These are phyloP conservation scores for Antheraea assamensis DNA, from an alignment of 2,888 invertebrate genomes.

Conservation along the genomic window DNA sequence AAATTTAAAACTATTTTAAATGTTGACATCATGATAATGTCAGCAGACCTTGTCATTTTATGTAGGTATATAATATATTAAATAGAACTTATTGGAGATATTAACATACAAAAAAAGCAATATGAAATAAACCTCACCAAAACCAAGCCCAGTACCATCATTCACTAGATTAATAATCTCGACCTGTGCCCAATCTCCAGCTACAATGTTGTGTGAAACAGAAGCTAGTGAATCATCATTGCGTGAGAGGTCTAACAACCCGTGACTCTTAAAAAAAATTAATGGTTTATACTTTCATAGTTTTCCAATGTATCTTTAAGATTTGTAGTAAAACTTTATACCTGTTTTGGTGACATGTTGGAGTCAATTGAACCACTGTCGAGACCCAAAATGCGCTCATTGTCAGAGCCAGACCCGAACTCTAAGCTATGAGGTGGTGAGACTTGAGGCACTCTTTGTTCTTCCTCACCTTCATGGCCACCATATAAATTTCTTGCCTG, in stretches of 20 bases:
- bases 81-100: background rate
- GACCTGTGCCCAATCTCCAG: slow-evolving; percentile 97
- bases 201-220: slow-evolving; percentile 77
- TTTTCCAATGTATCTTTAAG: background rate
- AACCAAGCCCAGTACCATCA: slow-evolving; percentile 98
- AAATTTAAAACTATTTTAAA: too few species aligned
- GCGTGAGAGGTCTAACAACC: slow-evolving; percentile 85
- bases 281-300: background rate
- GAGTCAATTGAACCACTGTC: slow-evolving; percentile 90
- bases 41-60: background rate
- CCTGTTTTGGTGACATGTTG: slow-evolving; percentile 92
- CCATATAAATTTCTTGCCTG: slow-evolving; percentile 76
- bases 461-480: slow-evolving; percentile 84
- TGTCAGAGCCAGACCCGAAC: slow-evolving; percentile 87
- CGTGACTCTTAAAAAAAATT: slow-evolving; percentile 67
- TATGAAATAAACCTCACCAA: slow-evolving; percentile 83
- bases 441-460: slow-evolving; percentile 90
- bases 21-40: too few species aligned
- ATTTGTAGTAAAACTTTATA: slow-evolving; percentile 35
- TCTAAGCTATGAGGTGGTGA: slow-evolving; percentile 89
- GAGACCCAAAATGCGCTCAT: slow-evolving; percentile 92
- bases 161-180: slow-evolving; percentile 98
- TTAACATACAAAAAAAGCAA: background rate
- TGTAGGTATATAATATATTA: background rate
- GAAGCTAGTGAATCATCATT: slow-evolving; percentile 76